phyloP scores from a whole-genome alignment of 2,888 invertebrate genomes.

The Leucophenga maculata region DNA sequence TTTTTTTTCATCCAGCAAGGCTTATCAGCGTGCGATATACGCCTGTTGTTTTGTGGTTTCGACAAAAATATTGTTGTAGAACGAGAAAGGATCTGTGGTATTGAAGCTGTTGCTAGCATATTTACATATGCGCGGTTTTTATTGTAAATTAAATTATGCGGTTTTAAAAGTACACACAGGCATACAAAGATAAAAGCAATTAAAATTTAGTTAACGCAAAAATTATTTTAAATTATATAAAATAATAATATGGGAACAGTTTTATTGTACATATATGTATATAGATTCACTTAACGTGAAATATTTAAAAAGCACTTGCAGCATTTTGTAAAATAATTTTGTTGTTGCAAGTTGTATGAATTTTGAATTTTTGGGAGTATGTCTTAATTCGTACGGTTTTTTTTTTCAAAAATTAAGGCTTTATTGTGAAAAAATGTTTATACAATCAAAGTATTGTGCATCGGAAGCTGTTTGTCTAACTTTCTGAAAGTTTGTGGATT shows the following conservation, averaged over 20 bases:
- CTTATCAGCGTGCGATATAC: neutral
- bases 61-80: neutral
- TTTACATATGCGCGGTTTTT: conserved; percentile 35
- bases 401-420: too few relatives aligned
- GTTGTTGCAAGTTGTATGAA: neutral
- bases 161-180: conserved; percentile 25
- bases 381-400: too few relatives aligned
- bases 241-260: neutral
- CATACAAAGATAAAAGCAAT: conserved; percentile 1
- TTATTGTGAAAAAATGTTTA: too few relatives aligned
- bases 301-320: conserved; percentile 11
- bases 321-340: neutral
- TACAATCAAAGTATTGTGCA: too few relatives aligned
- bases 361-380: too few relatives aligned
- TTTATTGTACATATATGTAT: too few relatives aligned
- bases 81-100: neutral
- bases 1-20: neutral
- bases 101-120: neutral
- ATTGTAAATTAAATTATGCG: conserved; percentile 46
- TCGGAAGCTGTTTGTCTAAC: too few relatives aligned
- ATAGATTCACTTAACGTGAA: neutral
- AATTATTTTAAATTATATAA: conserved; percentile 10
- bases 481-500: too few relatives aligned
- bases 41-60: conserved; percentile 16
- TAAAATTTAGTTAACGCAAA: conserved; percentile 18